phyloP scores from a whole-genome alignment of 1,140 invertebrate species.

The Drosophila trapezifrons region DNA sequence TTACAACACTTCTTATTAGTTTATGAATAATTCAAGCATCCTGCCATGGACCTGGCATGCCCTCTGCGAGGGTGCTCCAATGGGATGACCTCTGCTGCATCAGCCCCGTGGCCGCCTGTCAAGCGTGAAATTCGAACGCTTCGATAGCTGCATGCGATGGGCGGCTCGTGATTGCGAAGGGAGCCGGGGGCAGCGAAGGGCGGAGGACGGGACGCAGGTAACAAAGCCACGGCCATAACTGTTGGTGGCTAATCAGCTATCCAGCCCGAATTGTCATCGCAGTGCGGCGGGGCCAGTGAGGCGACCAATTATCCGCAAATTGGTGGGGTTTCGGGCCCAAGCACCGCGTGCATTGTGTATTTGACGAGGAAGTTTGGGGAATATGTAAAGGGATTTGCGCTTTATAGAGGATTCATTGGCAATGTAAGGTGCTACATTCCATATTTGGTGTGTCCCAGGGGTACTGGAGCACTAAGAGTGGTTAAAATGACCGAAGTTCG shows the following conservation, averaged over 20 bases:
- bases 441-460: background rate
- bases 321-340: background rate
- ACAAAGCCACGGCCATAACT: slow-evolving; percentile 7
- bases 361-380: too few relatives aligned
- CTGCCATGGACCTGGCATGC: background rate
- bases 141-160: slow-evolving; percentile 35
- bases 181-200: background rate
- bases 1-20: too few relatives aligned
- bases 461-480: too few relatives aligned
- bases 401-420: too few relatives aligned
- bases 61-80: background rate
- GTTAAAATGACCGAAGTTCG: background rate
- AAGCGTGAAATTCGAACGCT: slow-evolving; percentile 63
- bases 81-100: slow-evolving; percentile 4
- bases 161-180: background rate
- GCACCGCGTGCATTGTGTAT: too few relatives aligned
- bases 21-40: too few relatives aligned
- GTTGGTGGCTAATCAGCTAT: slow-evolving; percentile 19
- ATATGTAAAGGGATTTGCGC: too few relatives aligned
- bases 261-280: slow-evolving; percentile 6
- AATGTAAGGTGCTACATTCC: background rate
- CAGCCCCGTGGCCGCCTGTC: slow-evolving; percentile 21
- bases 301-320: slow-evolving; percentile 3
- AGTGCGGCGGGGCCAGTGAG: background rate
- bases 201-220: background rate